Base-by-base conservation (phyloP, 2,113 vertebrate species). In the Antennarius striatus region DNA sequence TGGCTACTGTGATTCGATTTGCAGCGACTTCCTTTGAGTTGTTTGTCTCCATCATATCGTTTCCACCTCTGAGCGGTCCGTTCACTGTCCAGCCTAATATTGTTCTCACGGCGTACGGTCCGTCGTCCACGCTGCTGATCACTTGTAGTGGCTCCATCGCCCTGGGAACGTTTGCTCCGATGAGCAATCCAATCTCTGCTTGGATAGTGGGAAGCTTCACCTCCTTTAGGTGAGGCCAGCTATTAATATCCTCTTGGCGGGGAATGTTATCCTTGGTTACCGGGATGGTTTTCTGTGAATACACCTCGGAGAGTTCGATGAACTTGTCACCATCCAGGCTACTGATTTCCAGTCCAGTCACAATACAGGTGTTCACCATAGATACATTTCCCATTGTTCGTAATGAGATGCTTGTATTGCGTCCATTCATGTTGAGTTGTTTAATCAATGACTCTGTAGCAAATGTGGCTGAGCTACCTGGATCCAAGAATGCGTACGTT, bases 81-180 rank as follows among this genome's bases (percentile, higher is more conserved):
- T 83, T 80, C 0, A 79, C 62, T 22, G 62, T 79, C 65, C 75
- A 79, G 28, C 64, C 68, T 58, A 83, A 51, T 45, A 55, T 49
- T 22, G 78, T 83, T 11, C 50, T 78, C 9, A 83, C 30, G 0
- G 63, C 56, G 0, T 77, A 79, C 22, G 75, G 59, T 59, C 77
- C 64, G 30, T 64, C 2, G 10, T 73, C 57, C 28, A 73, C 6
- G 9, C 75, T 70, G 22, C 11, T 71, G 4, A 84, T 11, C 15
- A 81, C 60, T 43, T 68, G 53, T 32, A 73, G 60, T 14, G 53
- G 57, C 7, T 80, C 60, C 57, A 70, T 67, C 0, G 56, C 65
- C 42, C 68, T 78, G 11, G 59, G 55, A 62, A 73, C 32, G 13
- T 73, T 46, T 39, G 52, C 61, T 46, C 51, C 72, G 13, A 66